phyloP scores from a whole-genome alignment of 2,113 vertebrate species.

The Sinocyclocheilus anophthalmus region DNA sequence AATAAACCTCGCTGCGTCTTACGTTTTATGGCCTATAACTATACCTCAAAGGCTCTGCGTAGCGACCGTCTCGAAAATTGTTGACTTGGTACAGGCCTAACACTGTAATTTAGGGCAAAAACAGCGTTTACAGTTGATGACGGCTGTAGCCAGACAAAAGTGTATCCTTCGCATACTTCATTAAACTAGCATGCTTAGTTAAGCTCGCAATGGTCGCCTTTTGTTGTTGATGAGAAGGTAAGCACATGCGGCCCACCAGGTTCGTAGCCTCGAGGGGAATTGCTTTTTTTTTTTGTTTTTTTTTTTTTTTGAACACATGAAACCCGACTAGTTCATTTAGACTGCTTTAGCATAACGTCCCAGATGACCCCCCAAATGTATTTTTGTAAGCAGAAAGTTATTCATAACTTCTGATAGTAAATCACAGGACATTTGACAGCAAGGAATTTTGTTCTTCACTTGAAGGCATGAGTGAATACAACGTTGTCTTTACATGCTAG shows the following conservation, averaged over 20 bases:
- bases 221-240: constrained; percentile 28
- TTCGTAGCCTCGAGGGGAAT: background rate
- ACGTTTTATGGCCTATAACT: constrained; percentile 43
- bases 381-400: no score
- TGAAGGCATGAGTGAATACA: background rate
- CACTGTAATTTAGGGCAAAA: constrained; percentile 70
- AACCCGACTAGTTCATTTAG: no score
- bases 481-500: background rate
- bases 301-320: no score
- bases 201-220: background rate
- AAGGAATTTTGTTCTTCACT: constrained; percentile 14
- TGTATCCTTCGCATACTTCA: constrained; percentile 64
- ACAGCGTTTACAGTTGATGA: constrained; percentile 71
- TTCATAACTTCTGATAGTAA: background rate
- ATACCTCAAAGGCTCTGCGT: constrained; percentile 33
- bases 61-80: constrained; percentile 57
- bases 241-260: background rate
- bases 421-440: constrained; percentile 17
- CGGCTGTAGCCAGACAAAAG: constrained; percentile 64
- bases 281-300: no score
- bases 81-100: constrained; percentile 64
- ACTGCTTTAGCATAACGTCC: no score
- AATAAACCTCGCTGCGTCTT: constrained; percentile 31
- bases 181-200: constrained; percentile 63
- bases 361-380: no score